Conservation (phyloP, 2,888 invertebrate species). For the Trachelus iudaicus region DNA sequence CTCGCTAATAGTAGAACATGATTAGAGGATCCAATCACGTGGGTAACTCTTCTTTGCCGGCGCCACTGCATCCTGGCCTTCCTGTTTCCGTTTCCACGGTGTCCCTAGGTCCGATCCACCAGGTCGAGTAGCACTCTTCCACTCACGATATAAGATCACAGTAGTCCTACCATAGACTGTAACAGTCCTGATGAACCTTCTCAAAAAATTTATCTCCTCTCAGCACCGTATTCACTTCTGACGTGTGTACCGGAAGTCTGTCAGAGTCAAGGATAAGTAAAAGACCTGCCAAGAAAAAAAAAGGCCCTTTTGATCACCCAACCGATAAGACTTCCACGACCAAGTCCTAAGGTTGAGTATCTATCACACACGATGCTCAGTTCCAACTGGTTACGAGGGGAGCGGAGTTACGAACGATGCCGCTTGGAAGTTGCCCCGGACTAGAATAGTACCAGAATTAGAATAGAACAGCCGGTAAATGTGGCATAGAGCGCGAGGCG, state of each 20-base stretch:
- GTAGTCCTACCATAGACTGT: not conserved
- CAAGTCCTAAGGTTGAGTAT: conserved; percentile 33
- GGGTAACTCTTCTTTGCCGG: conserved; percentile 56
- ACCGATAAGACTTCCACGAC: not conserved
- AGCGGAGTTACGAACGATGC: conserved; percentile 21
- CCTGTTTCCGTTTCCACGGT: not conserved
- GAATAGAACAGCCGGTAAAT: conserved; percentile 36
- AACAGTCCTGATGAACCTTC: not conserved
- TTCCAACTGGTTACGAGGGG: conserved; percentile 45
- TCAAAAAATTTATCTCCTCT: not conserved
- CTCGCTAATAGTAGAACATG: conserved; percentile 60
- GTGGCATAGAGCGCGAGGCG: conserved; percentile 5
- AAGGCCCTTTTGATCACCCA: not conserved
- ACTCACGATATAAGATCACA: not conserved
- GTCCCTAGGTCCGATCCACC: not conserved
- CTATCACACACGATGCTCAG: conserved; percentile 50
- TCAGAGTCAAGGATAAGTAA: not conserved
- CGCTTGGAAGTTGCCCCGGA: conserved; percentile 19
- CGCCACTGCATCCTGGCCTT: conserved; percentile 61
- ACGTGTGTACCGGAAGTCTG: not conserved
- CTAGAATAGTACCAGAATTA: conserved; percentile 49
- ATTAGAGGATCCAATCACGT: conserved; percentile 62
- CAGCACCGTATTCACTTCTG: not conserved
- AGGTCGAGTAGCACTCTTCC: not conserved
- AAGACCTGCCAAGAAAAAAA: not conserved